phyloP scores from a whole-genome alignment of 2,888 invertebrate genomes.

The Lampropteryx suffumata region DNA sequence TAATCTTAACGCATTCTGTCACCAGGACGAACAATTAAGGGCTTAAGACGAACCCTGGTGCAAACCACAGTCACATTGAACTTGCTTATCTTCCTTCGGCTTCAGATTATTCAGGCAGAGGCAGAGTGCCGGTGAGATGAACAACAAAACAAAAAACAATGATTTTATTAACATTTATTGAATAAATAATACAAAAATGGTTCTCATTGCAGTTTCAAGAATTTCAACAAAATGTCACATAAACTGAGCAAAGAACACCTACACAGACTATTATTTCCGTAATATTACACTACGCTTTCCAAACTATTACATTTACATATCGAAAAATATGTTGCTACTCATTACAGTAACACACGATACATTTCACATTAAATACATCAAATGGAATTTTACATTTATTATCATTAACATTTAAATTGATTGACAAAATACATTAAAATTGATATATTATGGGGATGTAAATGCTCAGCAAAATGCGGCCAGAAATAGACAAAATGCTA shows the following conservation, averaged over 20 bases:
- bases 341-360: slow-evolving; percentile 53
- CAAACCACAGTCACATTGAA: too few species aligned
- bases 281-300: slow-evolving; percentile 50
- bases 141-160: slow-evolving; percentile 34
- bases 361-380: slow-evolving; percentile 59
- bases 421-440: slow-evolving; percentile 39
- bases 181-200: slow-evolving; percentile 81
- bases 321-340: slow-evolving; percentile 67
- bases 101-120: too few species aligned
- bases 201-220: slow-evolving; percentile 69
- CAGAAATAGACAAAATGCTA: slow-evolving; percentile 42
- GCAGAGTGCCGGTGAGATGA: too few species aligned
- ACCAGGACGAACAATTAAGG: too few species aligned
- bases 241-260: slow-evolving; percentile 72
- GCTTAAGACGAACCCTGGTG: too few species aligned
- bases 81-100: too few species aligned
- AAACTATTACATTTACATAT: slow-evolving; percentile 62
- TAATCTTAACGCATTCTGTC: too few species aligned
- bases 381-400: slow-evolving; percentile 59
- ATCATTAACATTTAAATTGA: slow-evolving; percentile 41
- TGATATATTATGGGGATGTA: slow-evolving; percentile 39
- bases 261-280: slow-evolving; percentile 52
- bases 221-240: slow-evolving; percentile 64
- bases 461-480: slow-evolving; percentile 68
- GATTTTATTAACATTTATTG: slow-evolving; percentile 83